Evolutionary conservation across 2,797 vertebrate genomes (phyloP), one percentile per base, ranked within the genome.

Genomic region (Moxostoma hubbsi): DNA sequence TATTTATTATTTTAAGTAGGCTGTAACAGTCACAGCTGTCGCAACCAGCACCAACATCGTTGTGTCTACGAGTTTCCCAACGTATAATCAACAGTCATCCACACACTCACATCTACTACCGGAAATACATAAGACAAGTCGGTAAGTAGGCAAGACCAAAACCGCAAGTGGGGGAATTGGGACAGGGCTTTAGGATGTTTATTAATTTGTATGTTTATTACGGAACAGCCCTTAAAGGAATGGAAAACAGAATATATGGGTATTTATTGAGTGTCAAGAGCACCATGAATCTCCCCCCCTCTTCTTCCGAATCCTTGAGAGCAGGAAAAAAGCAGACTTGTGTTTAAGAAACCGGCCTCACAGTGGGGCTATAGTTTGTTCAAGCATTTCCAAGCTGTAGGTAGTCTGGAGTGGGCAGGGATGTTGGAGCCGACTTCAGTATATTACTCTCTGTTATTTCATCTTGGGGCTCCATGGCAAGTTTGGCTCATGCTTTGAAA

Each of bases 401-500:
- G 81, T 75, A 74, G 74, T 67, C 47, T n/a, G 69, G 80, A 65
- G 45, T 65, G 64, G 53, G 46, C 74, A 67, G 53, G 55, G 81
- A 54, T 82, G 82, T 84, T 79, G 73, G 51, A 83, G 72, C 74
- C 81, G 81, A 69, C 69, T 71, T 81, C 67, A 74, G 86, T 87
- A 86, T 89, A 90, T 79, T 71, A 82, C 85, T 82, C 83, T 51
- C 75, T 70, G 74, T 71, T 80, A 82, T 65, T 50, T 54, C 85
- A 86, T 84, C 81, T 75, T 84, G 81, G 79, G 53, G 67, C 71
- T 84, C 75, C 77, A 84, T 78, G 78, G 79, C 81, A 50, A 72
- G 78, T 84, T 87, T 86, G 87, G 86, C 88, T 84, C 82, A 53
- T 53, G 59, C 66, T 13, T 66, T 64, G 85, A 90, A 90, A 93